These are phyloP conservation scores for Athalia cordata DNA, from an alignment of 2,888 invertebrate genomes.

Conservation along the genomic window DNA sequence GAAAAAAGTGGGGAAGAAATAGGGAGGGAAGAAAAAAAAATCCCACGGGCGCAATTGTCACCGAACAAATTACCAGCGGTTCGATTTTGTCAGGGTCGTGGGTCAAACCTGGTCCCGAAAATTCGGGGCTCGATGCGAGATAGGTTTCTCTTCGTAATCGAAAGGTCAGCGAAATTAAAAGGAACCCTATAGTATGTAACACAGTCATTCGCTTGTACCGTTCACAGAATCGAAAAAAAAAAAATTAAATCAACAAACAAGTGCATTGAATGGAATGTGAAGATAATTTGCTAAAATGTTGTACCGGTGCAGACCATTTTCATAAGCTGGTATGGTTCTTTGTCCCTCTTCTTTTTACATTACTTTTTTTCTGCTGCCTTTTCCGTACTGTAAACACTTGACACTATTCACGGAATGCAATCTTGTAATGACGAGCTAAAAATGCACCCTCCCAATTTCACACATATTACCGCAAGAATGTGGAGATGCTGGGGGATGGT, in stretches of 20 bases:
- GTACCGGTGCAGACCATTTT: too few relatives aligned
- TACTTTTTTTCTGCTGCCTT: not conserved
- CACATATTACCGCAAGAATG: slow-evolving; percentile 64
- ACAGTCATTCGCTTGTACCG: too few relatives aligned
- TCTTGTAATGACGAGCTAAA: slow-evolving; percentile 63
- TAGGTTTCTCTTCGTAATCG: not conserved
- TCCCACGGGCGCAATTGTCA: slow-evolving; percentile 50
- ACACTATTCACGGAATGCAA: slow-evolving; percentile 60
- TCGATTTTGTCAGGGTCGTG: slow-evolving; percentile 48
- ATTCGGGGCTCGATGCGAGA: slow-evolving; percentile 2
- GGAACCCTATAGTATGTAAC: too few relatives aligned
- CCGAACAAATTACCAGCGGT: slow-evolving; percentile 63
- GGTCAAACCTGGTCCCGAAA: slow-evolving; percentile 52
- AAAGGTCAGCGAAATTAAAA: slow-evolving; percentile 27
- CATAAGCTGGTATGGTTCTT: not conserved
- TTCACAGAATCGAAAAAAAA: too few relatives aligned
- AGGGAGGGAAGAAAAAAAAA: not conserved
- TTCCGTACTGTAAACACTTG: slow-evolving; percentile 24
- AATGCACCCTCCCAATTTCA: slow-evolving; percentile 65
- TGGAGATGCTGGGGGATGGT: slow-evolving; percentile 42
- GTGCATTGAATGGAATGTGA: too few relatives aligned
- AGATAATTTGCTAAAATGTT: too few relatives aligned
- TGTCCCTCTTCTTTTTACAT: not conserved
- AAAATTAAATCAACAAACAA: too few relatives aligned
- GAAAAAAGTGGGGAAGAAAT: slow-evolving; percentile 3